Base-by-base conservation (phyloP, 2,888 invertebrate species). In the Nebria brevicollis region DNA sequence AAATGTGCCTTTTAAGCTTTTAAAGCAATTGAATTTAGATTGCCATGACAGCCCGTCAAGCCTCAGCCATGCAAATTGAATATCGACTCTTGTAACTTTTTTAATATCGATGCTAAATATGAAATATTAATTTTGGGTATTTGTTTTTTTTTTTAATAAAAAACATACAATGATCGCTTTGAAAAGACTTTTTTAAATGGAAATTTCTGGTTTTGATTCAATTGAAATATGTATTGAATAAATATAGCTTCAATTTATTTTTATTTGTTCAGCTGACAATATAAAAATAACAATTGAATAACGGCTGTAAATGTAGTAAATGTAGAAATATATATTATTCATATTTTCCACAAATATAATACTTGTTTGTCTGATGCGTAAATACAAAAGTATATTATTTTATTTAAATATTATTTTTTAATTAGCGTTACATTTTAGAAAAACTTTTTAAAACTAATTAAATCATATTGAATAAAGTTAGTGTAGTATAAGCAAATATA, bases 11-110 rank as follows among this genome's bases (percentile, higher is more conserved):
- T 70, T 25, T 70, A 70, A 70, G 70, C 70, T 70, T 70, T 70
- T 26, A 70, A 70, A 70, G 70, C 70, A 70, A 70, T 70, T 70
- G 70, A n/a, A 70, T 70, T 70, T 70, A 70, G 34, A 70, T 70
- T 70, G 70, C 70, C 15, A 70, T 70, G 70, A 70, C 70, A 70
- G 34, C 26, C 70, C 34, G 70, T 34, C 70, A 34, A 34, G 5
- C 34, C 34, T 34, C 34, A 34, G 34, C 34, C 34, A 70, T 8
- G 26, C n/a, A 70, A 15, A 34, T 34, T 13, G 70, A 70, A 70
- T 15, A 70, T 70, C 70, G 6, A 70, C 25, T 26, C 25, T 70
- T 11, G 70, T 26, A 70, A 70, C 70, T 70, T 70, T 70, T 70
- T 25, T 34, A 70, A 70, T 70, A 25, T 70, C 70, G 10, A 26